These are phyloP conservation scores for Mus minutoides DNA, from an alignment of 2,797 vertebrate species.

Conservation along the genomic window DNA sequence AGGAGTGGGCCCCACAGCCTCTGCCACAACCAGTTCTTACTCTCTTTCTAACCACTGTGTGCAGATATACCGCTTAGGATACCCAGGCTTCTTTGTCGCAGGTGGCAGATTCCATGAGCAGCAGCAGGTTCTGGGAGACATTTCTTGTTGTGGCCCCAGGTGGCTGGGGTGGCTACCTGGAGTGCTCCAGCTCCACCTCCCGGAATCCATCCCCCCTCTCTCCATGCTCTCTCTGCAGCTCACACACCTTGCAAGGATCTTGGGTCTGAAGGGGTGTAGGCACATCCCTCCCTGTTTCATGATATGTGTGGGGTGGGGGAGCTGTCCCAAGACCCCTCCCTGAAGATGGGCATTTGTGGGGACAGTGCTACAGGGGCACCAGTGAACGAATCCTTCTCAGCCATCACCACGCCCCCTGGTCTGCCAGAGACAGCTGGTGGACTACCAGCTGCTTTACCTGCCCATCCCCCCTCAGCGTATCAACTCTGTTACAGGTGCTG, in stretches of 20 bases:
- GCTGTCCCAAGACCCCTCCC: background rate
- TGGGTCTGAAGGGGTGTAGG: background rate
- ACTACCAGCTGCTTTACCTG: background rate
- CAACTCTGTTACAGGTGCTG: background rate
- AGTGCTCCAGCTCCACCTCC: rapidly evolving
- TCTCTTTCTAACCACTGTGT: background rate
- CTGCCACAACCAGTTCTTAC: background rate
- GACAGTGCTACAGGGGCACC: background rate
- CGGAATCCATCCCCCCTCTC: background rate
- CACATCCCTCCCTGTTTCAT: background rate
- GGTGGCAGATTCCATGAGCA: background rate
- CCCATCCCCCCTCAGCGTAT: background rate
- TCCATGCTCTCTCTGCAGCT: background rate
- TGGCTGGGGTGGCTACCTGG: background rate
- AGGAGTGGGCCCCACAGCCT: background rate
- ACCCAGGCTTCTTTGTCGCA: background rate
- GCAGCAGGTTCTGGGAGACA: background rate
- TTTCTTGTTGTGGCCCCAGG: background rate
- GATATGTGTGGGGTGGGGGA: background rate
- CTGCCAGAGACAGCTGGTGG: background rate
- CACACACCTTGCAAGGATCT: background rate
- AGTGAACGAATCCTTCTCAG: background rate
- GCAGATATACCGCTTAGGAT: background rate
- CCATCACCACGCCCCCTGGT: background rate
- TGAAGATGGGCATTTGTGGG: background rate